Percentiles rank a stretch among this genome's conserved stretches.
phyloP scores from a whole-genome alignment of 1,140 invertebrate species.

The Delia radicum region DNA sequence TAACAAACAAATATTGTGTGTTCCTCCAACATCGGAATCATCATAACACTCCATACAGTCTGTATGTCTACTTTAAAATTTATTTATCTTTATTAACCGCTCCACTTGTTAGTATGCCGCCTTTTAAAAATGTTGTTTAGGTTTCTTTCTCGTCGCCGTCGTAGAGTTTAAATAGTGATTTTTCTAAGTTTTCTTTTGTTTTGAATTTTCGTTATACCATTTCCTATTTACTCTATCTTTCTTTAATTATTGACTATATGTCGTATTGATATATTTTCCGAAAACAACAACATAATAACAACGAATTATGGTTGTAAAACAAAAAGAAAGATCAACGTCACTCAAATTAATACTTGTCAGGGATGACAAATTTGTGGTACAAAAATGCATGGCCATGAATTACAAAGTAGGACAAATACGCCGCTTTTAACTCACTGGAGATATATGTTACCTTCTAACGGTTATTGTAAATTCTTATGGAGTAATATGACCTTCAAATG shows the following conservation, averaged over 20 bases:
- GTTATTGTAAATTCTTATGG: too few relatives aligned
- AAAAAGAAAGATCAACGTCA: background rate
- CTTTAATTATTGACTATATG: background rate
- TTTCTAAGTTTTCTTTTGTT: background rate
- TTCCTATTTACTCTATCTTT: background rate
- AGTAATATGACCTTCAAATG: too few relatives aligned
- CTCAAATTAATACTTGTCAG: background rate
- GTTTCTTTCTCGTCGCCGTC: background rate
- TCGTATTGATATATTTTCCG: background rate
- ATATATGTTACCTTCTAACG: too few relatives aligned
- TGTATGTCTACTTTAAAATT: background rate
- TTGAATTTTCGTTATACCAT: background rate
- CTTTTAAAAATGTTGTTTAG: background rate
- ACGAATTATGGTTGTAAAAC: background rate
- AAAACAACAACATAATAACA: background rate
- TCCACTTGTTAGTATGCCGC: background rate
- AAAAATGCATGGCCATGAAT: background rate
- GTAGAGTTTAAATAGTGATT: background rate
- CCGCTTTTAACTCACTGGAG: too few relatives aligned
- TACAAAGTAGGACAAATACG: too few relatives aligned
- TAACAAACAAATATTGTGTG: background rate
- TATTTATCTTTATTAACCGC: background rate
- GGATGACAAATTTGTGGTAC: too few relatives aligned
- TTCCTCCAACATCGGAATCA: background rate
- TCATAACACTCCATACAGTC: background rate